Conservation (phyloP, 1,140 invertebrate species). For the Dendroctonus ponderosae region DNA sequence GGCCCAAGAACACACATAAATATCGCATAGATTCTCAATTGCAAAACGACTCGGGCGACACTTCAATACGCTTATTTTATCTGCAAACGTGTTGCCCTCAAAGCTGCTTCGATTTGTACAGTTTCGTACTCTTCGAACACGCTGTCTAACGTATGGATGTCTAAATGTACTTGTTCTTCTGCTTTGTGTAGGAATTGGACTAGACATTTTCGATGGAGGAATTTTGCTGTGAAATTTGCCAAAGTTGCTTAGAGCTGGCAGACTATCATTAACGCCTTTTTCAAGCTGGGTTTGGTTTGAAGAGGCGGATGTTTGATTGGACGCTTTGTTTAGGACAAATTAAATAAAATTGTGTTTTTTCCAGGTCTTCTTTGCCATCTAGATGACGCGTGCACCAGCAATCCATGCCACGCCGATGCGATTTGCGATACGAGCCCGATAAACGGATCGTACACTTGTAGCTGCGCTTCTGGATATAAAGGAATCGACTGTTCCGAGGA, state of each 20-base stretch:
- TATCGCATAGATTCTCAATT: slow-evolving; percentile 14
- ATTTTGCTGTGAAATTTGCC: too few relatives aligned
- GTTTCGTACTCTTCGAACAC: slow-evolving; percentile 1
- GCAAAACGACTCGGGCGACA: slow-evolving; percentile 9
- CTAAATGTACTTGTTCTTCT: too few relatives aligned
- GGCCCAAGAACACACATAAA: slow-evolving; percentile 6
- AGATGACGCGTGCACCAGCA: slow-evolving; percentile 95
- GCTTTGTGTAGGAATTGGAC: too few relatives aligned
- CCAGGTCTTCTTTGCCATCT: slow-evolving; percentile 88
- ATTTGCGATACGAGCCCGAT: slow-evolving; percentile 95
- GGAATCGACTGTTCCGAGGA: slow-evolving; percentile 90
- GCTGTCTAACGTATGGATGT: too few relatives aligned
- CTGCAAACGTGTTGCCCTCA: slow-evolving; percentile 18
- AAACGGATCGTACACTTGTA: slow-evolving; percentile 91
- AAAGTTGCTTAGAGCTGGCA: too few relatives aligned
- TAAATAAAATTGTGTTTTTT: slow-evolving; percentile 27
- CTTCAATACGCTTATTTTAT: slow-evolving; percentile 20
- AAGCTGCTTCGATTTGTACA: slow-evolving; percentile 18
- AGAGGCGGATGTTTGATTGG: too few relatives aligned
- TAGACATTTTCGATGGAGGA: too few relatives aligned
- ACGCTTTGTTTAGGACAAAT: too few relatives aligned
- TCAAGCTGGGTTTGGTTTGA: too few relatives aligned
- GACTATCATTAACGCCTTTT: too few relatives aligned
- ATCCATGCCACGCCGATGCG: slow-evolving; percentile 90
- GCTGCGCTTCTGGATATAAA: slow-evolving; percentile 88